These are phyloP conservation scores for Albula goreensis DNA, from an alignment of 2,113 vertebrate species.

Conservation along the genomic window DNA sequence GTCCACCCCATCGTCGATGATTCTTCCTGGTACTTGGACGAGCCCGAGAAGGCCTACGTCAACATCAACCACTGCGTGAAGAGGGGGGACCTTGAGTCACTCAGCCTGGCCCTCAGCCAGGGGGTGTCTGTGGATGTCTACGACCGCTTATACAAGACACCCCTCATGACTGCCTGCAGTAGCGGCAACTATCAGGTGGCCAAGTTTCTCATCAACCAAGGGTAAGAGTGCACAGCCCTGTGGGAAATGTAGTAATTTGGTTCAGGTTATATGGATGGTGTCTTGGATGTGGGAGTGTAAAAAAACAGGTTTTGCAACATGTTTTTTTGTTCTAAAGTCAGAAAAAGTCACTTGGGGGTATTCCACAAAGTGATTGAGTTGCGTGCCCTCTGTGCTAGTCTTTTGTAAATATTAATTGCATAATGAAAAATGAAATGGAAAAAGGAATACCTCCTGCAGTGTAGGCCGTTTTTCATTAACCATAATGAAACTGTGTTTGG, in stretches of 20 bases:
- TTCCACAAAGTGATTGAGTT: no score
- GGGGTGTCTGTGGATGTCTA: conserved; percentile 81
- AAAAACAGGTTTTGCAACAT: no score
- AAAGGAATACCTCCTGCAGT: no score
- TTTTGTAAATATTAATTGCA: no score
- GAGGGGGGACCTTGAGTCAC: conserved; percentile 77
- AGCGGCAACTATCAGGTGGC: conserved; percentile 77
- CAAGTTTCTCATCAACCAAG: conserved; percentile 78
- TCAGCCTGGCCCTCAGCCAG: conserved; percentile 80
- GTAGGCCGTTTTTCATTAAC: no score
- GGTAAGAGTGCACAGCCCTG: conserved; percentile 67
- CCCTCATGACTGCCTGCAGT: conserved; percentile 84
- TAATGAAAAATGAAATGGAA: no score
- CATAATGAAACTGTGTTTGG: no score
- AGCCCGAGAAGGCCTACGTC: conserved; percentile 66
- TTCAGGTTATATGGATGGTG: no score
- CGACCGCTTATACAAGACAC: conserved; percentile 87
- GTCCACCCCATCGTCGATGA: conserved; percentile 84
- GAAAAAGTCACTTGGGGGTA: no score
- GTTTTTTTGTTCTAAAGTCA: no score
- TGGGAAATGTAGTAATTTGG: not conserved
- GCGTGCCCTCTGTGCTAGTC: no score
- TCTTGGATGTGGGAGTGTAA: no score
- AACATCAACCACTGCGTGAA: conserved; percentile 81
- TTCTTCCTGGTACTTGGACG: conserved; percentile 82